Base-by-base conservation (phyloP, 37 sponge, comb jelly and placozoan species). In the Theonella swinhoei region DNA sequence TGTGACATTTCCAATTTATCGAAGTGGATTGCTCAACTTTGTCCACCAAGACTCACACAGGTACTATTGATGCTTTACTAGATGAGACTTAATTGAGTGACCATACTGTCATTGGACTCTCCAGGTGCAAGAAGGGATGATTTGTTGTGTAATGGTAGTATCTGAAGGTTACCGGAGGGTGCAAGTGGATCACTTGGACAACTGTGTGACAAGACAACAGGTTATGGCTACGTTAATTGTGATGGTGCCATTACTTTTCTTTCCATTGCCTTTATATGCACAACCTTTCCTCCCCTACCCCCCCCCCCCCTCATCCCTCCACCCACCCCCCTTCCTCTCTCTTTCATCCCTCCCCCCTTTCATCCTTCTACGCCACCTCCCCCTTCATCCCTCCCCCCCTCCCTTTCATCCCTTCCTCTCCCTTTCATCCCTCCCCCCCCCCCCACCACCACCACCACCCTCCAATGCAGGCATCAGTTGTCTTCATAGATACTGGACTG, bases 1-100 rank as follows among this genome's bases (percentile, higher is more conserved):
- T 9, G 54, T 72, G 86, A 86, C 78, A 4, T 86, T 4, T 61
- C 4, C 25, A 63, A 62, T 19, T 25, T 83, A 9, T 83, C 75
- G 5, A 4, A 17, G 11, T 42, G 22, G 3, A 74, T 74, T 24
- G 39, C 64, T 0, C 1, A 11, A 5, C 54, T 34, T 58, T 29
- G 65, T 2, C 70, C 61, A 7, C 35, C 25, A 9, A 68, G 69
- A 68, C 30, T 68, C 32, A 5, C 69, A 29, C 4, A 68, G 69
- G 69, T 68, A 47, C 54, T 47, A 47, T 47, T 47, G 14, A 14
- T 47, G 14, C 14, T 7, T 47, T 47, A 47, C 54, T 14, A 47
- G 14, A 47, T 47, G 54, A 7, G 14, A 14, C 54, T 47, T 7
- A 17, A 47, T 7, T 47, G 14, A 47, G 54, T 47, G 54, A 7